Percentiles rank a stretch among this genome's conserved stretches.
Evolutionary conservation across 2,888 invertebrate species (phyloP).

Genomic region (Marasmarcha lunaedactyla): DNA sequence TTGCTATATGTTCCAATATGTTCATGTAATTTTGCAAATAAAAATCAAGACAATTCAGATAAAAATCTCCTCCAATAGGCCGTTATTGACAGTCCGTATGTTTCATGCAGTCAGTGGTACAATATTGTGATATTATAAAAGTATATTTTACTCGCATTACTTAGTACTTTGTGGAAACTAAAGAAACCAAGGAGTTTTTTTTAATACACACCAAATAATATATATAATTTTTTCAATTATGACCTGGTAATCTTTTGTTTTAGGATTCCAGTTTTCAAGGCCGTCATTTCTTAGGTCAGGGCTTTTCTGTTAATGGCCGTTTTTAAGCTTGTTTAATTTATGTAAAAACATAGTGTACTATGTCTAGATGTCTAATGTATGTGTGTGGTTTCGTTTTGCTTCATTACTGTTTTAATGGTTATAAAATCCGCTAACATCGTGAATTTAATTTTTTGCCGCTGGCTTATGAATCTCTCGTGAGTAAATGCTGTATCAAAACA

Average conservation of each 20-base stretch:
- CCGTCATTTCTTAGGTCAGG: slow-evolving; percentile 66
- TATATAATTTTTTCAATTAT: slow-evolving; percentile 7
- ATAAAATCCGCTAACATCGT: slow-evolving; percentile 8
- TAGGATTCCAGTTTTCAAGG: slow-evolving; percentile 66
- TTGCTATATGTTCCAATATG: no score
- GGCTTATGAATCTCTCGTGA: background rate
- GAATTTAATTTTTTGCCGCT: slow-evolving; percentile 7
- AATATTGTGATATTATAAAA: no score
- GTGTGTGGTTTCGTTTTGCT: slow-evolving; percentile 18
- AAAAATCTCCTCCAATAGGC: no score
- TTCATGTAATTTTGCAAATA: no score
- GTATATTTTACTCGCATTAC: no score
- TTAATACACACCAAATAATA: background rate
- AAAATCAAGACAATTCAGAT: no score
- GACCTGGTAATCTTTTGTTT: slow-evolving; percentile 46
- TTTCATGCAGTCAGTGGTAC: no score
- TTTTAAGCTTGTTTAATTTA: slow-evolving; percentile 33
- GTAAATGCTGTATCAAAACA: no score
- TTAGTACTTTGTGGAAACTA: no score
- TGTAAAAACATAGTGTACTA: slow-evolving; percentile 35
- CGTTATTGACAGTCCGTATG: no score
- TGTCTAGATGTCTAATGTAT: slow-evolving; percentile 29
- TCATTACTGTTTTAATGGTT: slow-evolving; percentile 22
- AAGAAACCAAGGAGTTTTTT: no score
- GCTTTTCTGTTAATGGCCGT: slow-evolving; percentile 40